Conservation (phyloP, 2,113 vertebrate genomes). For the Numenius arquata region DNA sequence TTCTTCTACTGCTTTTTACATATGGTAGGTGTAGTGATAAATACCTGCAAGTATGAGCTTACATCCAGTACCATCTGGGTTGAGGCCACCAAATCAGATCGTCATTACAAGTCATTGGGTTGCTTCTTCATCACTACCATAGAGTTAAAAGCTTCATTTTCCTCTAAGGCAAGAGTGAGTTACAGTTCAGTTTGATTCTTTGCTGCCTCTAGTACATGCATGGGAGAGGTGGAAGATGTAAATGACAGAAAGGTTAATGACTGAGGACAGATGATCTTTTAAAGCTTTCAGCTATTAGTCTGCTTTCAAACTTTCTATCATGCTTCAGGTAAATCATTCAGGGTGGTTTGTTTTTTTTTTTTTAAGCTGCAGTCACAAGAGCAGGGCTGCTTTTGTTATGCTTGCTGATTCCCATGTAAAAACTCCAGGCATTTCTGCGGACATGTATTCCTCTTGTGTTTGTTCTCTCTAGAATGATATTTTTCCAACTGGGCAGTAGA, state of each 20-base stretch:
- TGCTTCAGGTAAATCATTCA: constrained; percentile 5
- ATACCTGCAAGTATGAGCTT: not conserved
- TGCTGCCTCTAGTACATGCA: not conserved
- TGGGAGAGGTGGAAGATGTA: not conserved
- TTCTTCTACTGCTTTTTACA: not conserved
- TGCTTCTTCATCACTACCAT: not conserved
- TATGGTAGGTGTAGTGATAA: not conserved
- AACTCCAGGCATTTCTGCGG: not conserved
- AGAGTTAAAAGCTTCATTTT: not conserved
- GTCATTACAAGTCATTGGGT: not conserved
- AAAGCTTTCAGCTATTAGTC: constrained; percentile 10
- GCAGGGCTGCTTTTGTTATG: not conserved
- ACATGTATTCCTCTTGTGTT: not conserved
- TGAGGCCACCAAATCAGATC: not conserved
- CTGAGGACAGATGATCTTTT: not conserved
- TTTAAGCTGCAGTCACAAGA: not conserved
- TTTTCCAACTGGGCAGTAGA: not conserved
- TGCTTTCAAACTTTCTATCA: constrained; percentile 14
- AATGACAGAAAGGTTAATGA: constrained; percentile 46
- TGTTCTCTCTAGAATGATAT: not conserved
- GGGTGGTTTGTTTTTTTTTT: not conserved
- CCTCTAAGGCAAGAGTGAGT: not conserved
- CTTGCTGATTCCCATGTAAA: not conserved
- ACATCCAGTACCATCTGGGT: not conserved
- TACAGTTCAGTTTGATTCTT: not conserved